Percentiles rank a stretch among this genome's conserved stretches.
Evolutionary conservation across 2,113 vertebrate genomes (phyloP).

Genomic region (Alligator mississippiensis): DNA sequence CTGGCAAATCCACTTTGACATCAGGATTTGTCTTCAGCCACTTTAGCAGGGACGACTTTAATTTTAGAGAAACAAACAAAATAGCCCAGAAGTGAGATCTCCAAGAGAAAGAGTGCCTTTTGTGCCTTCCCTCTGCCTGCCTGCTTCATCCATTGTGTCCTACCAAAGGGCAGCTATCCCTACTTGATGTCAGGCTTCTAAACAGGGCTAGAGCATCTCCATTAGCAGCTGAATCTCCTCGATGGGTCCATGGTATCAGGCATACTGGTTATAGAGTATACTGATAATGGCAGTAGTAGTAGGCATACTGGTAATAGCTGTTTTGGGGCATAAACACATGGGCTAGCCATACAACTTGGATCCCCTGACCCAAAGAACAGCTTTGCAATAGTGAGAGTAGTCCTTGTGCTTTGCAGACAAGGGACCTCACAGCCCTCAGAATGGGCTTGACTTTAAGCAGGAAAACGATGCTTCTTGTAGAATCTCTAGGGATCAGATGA

Average conservation of each 20-base stretch:
- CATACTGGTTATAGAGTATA: background rate
- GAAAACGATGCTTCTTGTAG: background rate
- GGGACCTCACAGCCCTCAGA: background rate
- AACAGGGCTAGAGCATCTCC: background rate
- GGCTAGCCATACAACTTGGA: no score
- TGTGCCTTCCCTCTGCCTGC: background rate
- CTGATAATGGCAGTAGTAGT: background rate
- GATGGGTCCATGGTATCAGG: background rate
- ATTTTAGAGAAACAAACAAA: background rate
- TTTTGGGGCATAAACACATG: no score
- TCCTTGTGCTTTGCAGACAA: background rate
- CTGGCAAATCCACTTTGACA: background rate
- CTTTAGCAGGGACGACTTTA: background rate
- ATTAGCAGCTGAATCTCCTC: background rate
- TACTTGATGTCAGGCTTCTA: background rate
- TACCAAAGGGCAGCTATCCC: background rate
- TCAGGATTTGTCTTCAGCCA: background rate
- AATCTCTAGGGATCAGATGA: background rate
- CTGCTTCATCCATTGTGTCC: background rate
- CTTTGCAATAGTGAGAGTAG: background rate
- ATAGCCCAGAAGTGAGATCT: background rate
- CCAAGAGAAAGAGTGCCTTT: background rate
- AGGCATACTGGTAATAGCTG: background rate
- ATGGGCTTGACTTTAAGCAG: background rate
- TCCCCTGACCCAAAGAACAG: background rate